Conservation (phyloP, 1,140 invertebrate species). For the Dolichoris vasculosae region DNA sequence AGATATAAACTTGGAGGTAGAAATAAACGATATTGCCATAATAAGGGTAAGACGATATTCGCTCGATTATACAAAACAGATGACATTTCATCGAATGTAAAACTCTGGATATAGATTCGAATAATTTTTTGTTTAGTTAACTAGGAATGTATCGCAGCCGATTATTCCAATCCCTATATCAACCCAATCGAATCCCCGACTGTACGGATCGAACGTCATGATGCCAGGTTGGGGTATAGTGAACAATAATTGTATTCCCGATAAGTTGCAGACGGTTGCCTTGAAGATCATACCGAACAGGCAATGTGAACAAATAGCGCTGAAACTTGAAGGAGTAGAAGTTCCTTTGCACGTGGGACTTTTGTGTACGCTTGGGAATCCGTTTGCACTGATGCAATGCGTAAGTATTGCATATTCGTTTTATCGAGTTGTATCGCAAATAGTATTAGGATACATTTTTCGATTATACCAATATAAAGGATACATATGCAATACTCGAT, state of each 20-base stretch:
- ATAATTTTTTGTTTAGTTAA: neutral
- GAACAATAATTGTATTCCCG: neutral
- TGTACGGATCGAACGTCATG: neutral
- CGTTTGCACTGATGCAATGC: constrained; percentile 10
- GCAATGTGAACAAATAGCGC: neutral
- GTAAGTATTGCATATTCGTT: neutral
- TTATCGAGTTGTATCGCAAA: no score
- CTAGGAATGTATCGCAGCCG: neutral
- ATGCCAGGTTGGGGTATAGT: neutral
- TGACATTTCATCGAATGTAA: neutral
- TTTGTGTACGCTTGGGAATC: neutral
- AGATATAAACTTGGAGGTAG: neutral
- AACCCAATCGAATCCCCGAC: neutral
- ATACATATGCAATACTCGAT: neutral
- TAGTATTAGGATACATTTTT: no score
- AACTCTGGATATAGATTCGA: no score
- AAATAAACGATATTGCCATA: neutral
- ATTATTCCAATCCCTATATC: neutral
- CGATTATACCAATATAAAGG: no score
- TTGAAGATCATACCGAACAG: neutral
- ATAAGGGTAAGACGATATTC: constrained; percentile 15
- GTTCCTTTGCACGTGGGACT: neutral
- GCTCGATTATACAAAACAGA: no score
- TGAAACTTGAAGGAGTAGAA: neutral
- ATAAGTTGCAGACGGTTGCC: neutral